Conservation (phyloP, 2,113 vertebrate genomes). For the Chloropsis hardwickii region DNA sequence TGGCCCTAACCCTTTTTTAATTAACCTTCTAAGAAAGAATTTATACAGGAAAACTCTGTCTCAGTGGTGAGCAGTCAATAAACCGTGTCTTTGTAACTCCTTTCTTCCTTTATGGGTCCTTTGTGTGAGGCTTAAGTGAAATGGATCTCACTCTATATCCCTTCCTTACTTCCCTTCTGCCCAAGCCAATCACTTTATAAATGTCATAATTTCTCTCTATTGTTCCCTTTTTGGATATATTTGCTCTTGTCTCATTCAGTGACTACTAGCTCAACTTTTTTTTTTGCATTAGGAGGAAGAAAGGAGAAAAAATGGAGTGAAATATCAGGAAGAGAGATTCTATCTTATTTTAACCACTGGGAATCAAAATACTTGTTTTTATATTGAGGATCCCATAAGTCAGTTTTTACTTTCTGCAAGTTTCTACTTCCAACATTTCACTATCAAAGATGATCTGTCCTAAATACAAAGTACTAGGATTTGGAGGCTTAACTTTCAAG, state of each 20-base stretch:
- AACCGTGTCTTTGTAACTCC: constrained; percentile 42
- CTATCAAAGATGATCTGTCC: not conserved
- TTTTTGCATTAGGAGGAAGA: not conserved
- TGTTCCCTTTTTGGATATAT: not conserved
- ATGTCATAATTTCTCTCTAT: not conserved
- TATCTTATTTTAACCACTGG: not conserved
- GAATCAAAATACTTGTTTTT: not conserved
- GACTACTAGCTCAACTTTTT: not conserved
- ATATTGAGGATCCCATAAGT: not conserved
- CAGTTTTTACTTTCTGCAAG: not conserved
- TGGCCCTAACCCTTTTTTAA: constrained; percentile 17
- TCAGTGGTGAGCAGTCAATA: constrained; percentile 36
- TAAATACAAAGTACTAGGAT: not conserved
- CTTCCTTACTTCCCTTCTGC: not conserved
- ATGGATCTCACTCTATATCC: constrained; percentile 11
- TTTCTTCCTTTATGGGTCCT: constrained; percentile 24
- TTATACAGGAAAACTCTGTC: constrained; percentile 19
- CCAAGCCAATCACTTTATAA: not conserved
- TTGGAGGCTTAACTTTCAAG: not conserved
- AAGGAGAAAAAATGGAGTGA: not conserved
- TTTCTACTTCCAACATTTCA: not conserved
- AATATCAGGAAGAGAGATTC: not conserved
- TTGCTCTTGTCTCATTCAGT: not conserved
- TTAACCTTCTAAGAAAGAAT: constrained; percentile 36
- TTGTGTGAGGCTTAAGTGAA: constrained; percentile 48